Base-by-base conservation (phyloP, 2,888 invertebrate species). In the Phengaris arion region DNA sequence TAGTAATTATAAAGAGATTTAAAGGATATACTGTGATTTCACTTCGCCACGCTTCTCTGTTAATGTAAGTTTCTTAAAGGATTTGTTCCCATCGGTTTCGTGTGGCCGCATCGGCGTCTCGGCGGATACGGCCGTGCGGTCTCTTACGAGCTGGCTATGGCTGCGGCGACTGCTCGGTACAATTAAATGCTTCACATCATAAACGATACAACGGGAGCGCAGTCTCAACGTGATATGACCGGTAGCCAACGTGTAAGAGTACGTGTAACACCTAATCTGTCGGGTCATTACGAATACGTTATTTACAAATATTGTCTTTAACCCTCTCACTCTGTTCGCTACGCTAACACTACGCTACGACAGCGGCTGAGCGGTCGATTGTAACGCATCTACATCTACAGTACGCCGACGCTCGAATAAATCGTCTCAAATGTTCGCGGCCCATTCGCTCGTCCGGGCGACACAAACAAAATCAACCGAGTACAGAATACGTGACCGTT, bases 251-350 rank as follows among this genome's bases (percentile, higher is more conserved):
- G 75, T 79, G 81, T 77, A 79, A 77, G 79, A 79, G 75, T 79
- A 87, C 86, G 22, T 89, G 92, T 91, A 90, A 90, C 81, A 87
- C 91, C 92, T 91, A 87, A 87, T 85, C 87, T 84, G 83, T 85
- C 91, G 92, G 91, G 91, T 89, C 85, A 90, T 91, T 92, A 93
- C 91, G 85, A 88, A 90, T 91, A 91, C 89, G 88, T 89, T 93
- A 93, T 93, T 90, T 94, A 94, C 94, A 94, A 93, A 94, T 94
- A 94, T 94, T 94, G 94, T 94, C 94, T 93, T 93, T 89, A 93
- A 93, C 93, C 94, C 93, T 93, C 93, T 93, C 94, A 91, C 93
- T 94, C 93, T 92, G 93, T 90, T 91, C 91, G 86, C 92, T 92
- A 92, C 84, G 84, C 92, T 93, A 92, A 87, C 85, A 82, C 92